These are phyloP conservation scores for Jordanella pulchra DNA, from an alignment of 2,797 vertebrate species.

Conservation along the genomic window DNA sequence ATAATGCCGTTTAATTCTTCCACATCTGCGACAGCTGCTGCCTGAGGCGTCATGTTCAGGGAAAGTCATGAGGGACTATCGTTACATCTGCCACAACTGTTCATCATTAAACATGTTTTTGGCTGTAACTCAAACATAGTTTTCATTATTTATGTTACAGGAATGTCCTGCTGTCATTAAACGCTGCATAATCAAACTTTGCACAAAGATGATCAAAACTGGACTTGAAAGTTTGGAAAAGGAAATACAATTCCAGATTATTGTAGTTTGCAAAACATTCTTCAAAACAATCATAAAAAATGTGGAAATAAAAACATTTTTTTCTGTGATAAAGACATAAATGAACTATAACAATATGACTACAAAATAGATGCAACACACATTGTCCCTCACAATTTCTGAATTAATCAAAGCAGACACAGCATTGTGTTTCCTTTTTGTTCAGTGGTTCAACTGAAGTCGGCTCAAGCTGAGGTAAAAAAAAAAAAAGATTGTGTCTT, in stretches of 20 bases:
- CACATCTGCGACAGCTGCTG: not conserved
- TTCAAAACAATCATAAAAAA: not conserved
- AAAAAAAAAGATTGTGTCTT: conserved; percentile 46
- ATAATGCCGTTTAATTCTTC: not conserved
- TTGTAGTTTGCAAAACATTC: not conserved
- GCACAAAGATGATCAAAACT: not conserved
- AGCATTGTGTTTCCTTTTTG: conserved; percentile 30
- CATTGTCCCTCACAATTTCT: conserved; percentile 1
- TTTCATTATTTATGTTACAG: not conserved
- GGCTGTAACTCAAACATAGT: not conserved
- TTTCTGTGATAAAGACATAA: not conserved
- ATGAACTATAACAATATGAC: too few relatives aligned
- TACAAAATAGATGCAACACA: conserved; percentile 1
- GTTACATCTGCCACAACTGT: conserved; percentile 13
- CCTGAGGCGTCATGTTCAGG: not conserved
- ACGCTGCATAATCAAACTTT: not conserved
- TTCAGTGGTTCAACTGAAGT: conserved; percentile 44
- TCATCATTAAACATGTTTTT: not conserved
- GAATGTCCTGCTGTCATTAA: too few relatives aligned
- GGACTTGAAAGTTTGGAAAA: not conserved
- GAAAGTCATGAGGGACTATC: conserved; percentile 11
- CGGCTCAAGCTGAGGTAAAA: conserved; percentile 46
- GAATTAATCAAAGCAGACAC: conserved; percentile 4
- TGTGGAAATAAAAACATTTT: not conserved
- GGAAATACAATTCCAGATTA: not conserved